Base-by-base conservation (phyloP, 2,888 invertebrate genomes). In the Tetragonisca angustula region DNA sequence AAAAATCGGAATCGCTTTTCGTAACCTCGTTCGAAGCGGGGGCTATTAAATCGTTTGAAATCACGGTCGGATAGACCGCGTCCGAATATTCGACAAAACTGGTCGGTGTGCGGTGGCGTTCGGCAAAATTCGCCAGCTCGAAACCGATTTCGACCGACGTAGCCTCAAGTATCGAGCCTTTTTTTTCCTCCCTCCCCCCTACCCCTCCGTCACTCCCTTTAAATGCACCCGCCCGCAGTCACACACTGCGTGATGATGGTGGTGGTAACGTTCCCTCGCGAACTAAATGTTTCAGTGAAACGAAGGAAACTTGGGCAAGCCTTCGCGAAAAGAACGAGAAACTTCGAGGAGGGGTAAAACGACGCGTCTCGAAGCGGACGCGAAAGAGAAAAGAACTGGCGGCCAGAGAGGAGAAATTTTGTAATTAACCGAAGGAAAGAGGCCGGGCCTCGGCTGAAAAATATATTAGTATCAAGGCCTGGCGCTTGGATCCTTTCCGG, bases 401-500 rank as follows among this genome's bases (percentile, higher is more conserved):
- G 19, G 32, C 32, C 24, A 24, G 61, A 24, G 61, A 19, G 32
- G 61, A 61, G 56, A 61, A 61, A 27, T 61, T 27, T 61, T 61
- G 61, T 61, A 61, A 61, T 61, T 61, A 61, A 61, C 61, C 27
- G n/a, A 43, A 36, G 36, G 50, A 65, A 56, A n/a, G 32, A 17
- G 21, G 76, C 61, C 49, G n/a, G 74, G 54, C 43, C 50, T 27
- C 2, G 75, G 64, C 52, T 74, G 82, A 84, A 79, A 84, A 81
- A 84, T 84, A 81, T 85, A 83, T 79, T 83, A 83, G 79, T 77
- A 83, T 85, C 80, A 76, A 84, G 56, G 56, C 62, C n/a, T 27
- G 43, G 24, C 15, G 24, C 17, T 43, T 4, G 52, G 80, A 52
- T 62, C 49, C 72, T 49, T 15, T 52, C 50, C 17, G n/a, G 62